phyloP scores from a whole-genome alignment of 2,797 vertebrate genomes.

The Toxotes lorentzi region DNA sequence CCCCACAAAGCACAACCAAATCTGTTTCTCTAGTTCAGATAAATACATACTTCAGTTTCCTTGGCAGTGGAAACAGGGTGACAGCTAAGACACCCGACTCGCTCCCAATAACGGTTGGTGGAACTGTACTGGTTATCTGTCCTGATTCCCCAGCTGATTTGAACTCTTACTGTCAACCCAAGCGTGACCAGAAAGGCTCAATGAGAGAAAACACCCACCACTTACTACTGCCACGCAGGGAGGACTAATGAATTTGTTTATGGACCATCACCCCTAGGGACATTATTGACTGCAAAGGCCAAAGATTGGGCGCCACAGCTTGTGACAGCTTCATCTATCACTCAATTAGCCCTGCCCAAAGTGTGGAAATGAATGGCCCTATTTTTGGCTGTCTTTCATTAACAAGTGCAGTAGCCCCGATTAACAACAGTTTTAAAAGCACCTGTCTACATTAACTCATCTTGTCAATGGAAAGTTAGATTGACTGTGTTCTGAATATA shows the following conservation, averaged over 20 bases:
- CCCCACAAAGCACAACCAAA: background rate
- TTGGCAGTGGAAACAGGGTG: background rate
- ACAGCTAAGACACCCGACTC: constrained; percentile 6
- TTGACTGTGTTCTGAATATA: constrained; percentile 7
- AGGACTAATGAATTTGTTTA: constrained; percentile 76
- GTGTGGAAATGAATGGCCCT: constrained; percentile 37
- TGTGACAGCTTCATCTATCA: constrained; percentile 72
- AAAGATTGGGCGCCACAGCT: constrained; percentile 46
- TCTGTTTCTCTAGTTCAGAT: constrained; percentile 10
- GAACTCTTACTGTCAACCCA: constrained; percentile 42
- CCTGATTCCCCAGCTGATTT: constrained; percentile 55
- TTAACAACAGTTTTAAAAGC: constrained; percentile 24
- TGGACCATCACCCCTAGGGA: constrained; percentile 52
- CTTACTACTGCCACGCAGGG: constrained; percentile 48
- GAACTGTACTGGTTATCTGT: constrained; percentile 45
- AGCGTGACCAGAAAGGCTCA: constrained; percentile 46
- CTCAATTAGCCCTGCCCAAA: constrained; percentile 58
- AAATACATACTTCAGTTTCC: constrained; percentile 22
- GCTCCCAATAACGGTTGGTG: constrained; percentile 35
- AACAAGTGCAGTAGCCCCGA: constrained; percentile 15
- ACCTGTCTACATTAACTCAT: background rate
- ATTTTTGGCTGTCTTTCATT: constrained; percentile 5
- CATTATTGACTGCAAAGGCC: constrained; percentile 53
- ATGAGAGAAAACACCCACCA: constrained; percentile 43
- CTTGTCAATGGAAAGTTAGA: constrained; percentile 4